A percentile compares a stretch with the other conserved stretches of the same genome.
phyloP scores from a whole-genome alignment of 2,113 vertebrate species.

The Phrynosoma blainvillii region DNA sequence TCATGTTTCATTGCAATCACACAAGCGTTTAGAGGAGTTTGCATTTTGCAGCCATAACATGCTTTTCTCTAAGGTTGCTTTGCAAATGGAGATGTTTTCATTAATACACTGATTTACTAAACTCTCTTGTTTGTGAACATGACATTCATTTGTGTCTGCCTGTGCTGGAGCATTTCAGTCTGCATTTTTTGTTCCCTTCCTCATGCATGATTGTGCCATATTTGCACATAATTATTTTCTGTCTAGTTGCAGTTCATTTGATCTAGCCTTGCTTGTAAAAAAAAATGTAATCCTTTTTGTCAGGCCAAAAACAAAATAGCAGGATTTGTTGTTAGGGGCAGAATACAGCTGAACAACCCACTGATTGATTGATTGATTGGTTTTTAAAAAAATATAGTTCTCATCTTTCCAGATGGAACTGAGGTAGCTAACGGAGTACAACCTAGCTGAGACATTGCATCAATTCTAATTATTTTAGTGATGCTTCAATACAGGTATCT shows the following conservation, averaged over 20 bases:
- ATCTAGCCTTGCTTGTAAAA: neutral
- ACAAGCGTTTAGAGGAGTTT: neutral
- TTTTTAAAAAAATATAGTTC: neutral
- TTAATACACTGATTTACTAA: neutral
- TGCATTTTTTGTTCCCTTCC: neutral
- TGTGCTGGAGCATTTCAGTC: neutral
- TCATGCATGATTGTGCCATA: neutral
- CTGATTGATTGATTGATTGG: neutral
- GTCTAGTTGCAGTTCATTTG: neutral
- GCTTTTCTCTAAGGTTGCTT: neutral
- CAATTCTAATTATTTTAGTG: neutral
- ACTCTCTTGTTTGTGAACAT: slow-evolving; percentile 16
- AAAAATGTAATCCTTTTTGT: neutral
- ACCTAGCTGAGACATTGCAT: neutral
- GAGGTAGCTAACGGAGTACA: neutral
- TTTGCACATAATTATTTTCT: slow-evolving; percentile 9
- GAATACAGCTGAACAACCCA: neutral
- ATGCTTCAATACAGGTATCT: neutral
- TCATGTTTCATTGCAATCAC: neutral
- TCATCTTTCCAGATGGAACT: neutral
- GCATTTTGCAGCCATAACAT: neutral
- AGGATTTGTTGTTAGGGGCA: neutral
- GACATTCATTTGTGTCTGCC: neutral
- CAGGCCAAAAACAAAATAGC: neutral
- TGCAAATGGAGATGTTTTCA: slow-evolving; percentile 12